Conservation (phyloP, 1,140 invertebrate species). For the Monochamus saltuarius region DNA sequence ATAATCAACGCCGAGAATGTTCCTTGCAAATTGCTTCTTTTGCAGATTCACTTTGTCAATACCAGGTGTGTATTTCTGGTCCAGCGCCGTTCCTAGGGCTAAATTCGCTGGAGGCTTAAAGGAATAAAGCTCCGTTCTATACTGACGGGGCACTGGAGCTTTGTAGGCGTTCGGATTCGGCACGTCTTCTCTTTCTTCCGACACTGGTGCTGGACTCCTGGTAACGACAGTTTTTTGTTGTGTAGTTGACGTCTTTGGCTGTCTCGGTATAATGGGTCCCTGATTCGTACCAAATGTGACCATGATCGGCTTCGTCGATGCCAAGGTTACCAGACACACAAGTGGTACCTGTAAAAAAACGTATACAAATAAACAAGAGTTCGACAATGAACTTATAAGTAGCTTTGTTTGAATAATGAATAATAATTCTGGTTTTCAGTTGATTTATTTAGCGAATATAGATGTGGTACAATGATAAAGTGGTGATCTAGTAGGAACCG, state of each 20-base stretch:
- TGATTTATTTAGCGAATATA: too few species aligned
- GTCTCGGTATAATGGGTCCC: conserved; percentile 41
- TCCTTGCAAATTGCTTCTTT: conserved; percentile 36
- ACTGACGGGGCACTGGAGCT: conserved; percentile 45
- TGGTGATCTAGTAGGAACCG: too few species aligned
- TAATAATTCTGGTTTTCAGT: too few species aligned
- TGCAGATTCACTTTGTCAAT: conserved; percentile 37
- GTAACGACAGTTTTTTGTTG: conserved; percentile 24
- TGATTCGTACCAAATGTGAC: conserved; percentile 45
- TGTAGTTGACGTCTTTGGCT: conserved; percentile 27
- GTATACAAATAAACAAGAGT: too few species aligned
- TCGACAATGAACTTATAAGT: too few species aligned
- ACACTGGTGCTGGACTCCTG: conserved; percentile 46
- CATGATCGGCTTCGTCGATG: conserved; percentile 41
- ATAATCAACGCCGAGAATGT: conserved; percentile 38
- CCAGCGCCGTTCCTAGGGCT: conserved; percentile 45
- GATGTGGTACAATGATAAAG: too few species aligned
- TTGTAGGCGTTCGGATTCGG: conserved; percentile 45
- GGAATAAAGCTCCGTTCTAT: conserved; percentile 40
- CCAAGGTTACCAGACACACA: conserved; percentile 25
- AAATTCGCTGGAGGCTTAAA: conserved; percentile 44
- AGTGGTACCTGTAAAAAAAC: conserved; percentile 28
- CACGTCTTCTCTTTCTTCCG: conserved; percentile 43
- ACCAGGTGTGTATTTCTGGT: conserved; percentile 40
- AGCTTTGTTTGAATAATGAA: too few species aligned